Evolutionary conservation across 2,888 invertebrate genomes (phyloP).

Genomic region (Drosophila phalerata): DNA sequence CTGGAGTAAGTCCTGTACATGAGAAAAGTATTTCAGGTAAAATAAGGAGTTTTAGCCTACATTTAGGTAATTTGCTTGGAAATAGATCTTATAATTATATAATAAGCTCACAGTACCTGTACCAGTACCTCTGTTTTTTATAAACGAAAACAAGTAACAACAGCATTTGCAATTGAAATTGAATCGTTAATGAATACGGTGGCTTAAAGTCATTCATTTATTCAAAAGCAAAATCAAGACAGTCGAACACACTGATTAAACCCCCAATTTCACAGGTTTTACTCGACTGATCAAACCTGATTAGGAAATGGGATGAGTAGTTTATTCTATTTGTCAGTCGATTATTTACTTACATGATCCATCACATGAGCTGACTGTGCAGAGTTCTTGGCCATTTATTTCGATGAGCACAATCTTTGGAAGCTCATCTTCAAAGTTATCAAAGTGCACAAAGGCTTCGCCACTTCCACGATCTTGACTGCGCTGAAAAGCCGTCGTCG

Average conservation of each 20-base stretch:
- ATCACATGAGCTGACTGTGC: conserved; percentile 47
- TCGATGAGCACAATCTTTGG: conserved; percentile 55
- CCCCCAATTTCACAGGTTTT: too few species aligned
- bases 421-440: conserved; percentile 30
- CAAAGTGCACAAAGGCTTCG: conserved; percentile 49
- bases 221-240: neutral
- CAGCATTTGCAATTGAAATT: neutral
- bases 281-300: too few species aligned
- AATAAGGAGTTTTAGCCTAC: too few species aligned
- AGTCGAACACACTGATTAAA: neutral
- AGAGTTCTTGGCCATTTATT: conserved; percentile 56
- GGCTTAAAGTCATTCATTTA: neutral
- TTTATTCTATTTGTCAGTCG: neutral
- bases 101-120: too few species aligned
- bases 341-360: neutral
- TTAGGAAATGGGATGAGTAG: neutral
- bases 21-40: too few species aligned
- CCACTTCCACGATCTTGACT: conserved; percentile 45
- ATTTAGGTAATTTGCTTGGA: too few species aligned
- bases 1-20: too few species aligned
- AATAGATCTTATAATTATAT: too few species aligned
- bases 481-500: conserved; percentile 33
- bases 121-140: neutral
- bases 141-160: neutral
- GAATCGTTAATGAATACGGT: neutral